A percentile compares a stretch with the other conserved stretches of the same genome.
Conservation (phyloP, 2,113 vertebrate genomes). For the Bombycilla garrulus region DNA sequence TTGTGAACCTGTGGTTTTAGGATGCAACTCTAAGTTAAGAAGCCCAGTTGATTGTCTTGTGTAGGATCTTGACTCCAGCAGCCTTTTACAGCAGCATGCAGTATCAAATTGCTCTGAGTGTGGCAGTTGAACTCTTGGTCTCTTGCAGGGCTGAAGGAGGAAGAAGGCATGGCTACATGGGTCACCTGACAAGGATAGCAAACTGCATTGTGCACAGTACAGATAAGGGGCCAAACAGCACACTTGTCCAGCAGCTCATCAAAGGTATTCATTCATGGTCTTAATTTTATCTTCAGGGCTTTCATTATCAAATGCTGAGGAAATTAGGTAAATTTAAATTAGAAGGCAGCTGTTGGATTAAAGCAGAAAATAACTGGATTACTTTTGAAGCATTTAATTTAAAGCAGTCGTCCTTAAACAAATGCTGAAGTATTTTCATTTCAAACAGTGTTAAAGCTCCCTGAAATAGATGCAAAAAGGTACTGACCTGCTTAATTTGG, state of each 20-base stretch:
- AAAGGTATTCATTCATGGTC: constrained; percentile 74
- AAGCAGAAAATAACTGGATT: not conserved
- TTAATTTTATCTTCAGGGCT: not conserved
- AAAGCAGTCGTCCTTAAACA: not conserved
- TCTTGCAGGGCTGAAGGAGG: constrained; percentile 88
- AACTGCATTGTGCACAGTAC: constrained; percentile 94
- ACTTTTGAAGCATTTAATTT: not conserved
- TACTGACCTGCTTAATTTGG: not conserved
- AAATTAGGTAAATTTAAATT: not conserved
- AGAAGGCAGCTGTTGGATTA: not conserved
- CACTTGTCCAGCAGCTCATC: constrained; percentile 86
- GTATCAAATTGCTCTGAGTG: not conserved
- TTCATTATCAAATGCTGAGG: not conserved
- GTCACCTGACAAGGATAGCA: constrained; percentile 95
- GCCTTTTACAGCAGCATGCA: rapidly evolving
- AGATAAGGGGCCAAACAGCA: constrained; percentile 91
- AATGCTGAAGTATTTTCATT: not conserved
- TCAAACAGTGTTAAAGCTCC: not conserved
- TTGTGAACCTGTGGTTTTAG: not conserved
- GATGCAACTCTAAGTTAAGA: not conserved
- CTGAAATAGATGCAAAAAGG: not conserved
- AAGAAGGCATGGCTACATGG: constrained; percentile 94
- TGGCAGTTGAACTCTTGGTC: not conserved
- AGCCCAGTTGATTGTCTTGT: not conserved
- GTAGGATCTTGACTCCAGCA: not conserved